These are phyloP conservation scores for Drosophila mettleri DNA, from an alignment of 2,888 invertebrate genomes.

Conservation along the genomic window DNA sequence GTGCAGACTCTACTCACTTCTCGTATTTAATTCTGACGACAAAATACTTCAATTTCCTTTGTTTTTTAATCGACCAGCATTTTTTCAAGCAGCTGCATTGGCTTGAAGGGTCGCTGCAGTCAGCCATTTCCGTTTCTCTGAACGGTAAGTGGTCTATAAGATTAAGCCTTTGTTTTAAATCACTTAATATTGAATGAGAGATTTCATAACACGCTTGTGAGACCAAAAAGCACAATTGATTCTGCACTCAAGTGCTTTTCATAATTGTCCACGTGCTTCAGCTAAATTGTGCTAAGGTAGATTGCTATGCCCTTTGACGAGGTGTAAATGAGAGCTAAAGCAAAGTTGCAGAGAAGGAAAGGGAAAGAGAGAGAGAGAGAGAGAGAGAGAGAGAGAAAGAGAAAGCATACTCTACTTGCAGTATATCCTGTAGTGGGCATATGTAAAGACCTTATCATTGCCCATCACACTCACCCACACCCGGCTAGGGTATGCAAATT, in stretches of 20 bases:
- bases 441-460: no score
- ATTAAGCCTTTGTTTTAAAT: neutral
- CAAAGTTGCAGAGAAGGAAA: no score
- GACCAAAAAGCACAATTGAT: constrained; percentile 11
- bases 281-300: neutral
- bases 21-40: neutral
- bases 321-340: neutral
- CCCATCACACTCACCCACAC: neutral
- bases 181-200: constrained; percentile 6
- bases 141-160: neutral
- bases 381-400: no score
- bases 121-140: neutral
- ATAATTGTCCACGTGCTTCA: constrained; percentile 20
- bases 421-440: no score
- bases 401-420: no score
- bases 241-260: constrained; percentile 1
- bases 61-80: neutral
- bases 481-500: constrained; percentile 10
- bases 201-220: constrained; percentile 1
- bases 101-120: constrained; percentile 7
- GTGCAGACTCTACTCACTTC: neutral
- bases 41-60: neutral
- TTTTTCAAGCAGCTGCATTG: constrained; percentile 14
- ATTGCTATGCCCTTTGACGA: neutral
- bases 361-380: no score